phyloP scores from a whole-genome alignment of 2,113 vertebrate species.

The Sakesphorus luctuosus region DNA sequence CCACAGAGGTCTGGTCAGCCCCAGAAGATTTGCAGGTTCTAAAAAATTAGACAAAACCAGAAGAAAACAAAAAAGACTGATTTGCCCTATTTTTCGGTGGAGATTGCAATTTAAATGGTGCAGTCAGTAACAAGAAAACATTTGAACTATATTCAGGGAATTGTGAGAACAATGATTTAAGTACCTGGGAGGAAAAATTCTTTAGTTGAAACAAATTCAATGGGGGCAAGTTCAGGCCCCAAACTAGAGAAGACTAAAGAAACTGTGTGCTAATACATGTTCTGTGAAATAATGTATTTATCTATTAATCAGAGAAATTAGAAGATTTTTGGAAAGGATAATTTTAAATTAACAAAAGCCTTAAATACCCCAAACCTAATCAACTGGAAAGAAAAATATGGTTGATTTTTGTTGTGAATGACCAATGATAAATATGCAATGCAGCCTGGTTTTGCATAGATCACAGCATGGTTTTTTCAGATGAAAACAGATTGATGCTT shows the following conservation, averaged over 20 bases:
- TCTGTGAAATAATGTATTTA: background rate
- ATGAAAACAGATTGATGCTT: background rate
- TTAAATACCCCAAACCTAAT: background rate
- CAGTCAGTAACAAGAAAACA: background rate
- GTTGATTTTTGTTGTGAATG: conserved; percentile 15
- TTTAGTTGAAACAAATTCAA: background rate
- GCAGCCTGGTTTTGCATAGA: background rate
- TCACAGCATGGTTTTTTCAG: background rate
- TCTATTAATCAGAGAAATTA: background rate
- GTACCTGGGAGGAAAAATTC: background rate
- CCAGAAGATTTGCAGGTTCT: background rate
- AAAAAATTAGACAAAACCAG: background rate
- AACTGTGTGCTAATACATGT: background rate
- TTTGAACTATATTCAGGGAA: background rate
- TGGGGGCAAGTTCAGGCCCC: background rate
- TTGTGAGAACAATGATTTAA: background rate
- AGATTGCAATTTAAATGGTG: background rate
- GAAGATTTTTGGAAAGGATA: background rate
- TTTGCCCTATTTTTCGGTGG: background rate
- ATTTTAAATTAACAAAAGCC: background rate
- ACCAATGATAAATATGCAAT: background rate
- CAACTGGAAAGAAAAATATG: background rate
- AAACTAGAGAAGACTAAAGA: background rate
- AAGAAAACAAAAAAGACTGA: accelerated
- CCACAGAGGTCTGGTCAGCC: background rate